Evolutionary conservation across 2,113 vertebrate genomes (phyloP).

Genomic region (Microcebus ravelobensis): DNA sequence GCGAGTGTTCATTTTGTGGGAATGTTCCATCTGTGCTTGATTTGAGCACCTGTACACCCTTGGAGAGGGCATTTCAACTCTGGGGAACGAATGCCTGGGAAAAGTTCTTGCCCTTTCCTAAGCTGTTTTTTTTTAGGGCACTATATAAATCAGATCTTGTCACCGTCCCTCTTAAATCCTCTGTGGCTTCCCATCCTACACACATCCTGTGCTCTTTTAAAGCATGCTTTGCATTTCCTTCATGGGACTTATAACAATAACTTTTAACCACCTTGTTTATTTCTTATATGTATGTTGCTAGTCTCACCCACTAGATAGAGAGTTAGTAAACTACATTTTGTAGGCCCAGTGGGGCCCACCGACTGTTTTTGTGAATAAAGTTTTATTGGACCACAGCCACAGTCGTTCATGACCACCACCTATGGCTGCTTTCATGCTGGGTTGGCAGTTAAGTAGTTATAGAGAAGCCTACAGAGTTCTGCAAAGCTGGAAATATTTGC

Average conservation of each 20-base stretch:
- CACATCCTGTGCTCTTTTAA: neutral
- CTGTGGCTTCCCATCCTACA: rapidly evolving
- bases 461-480: neutral
- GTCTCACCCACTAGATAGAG: neutral
- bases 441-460: neutral
- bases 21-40: neutral
- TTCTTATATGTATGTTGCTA: neutral
- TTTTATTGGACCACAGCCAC: neutral
- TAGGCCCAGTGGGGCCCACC: neutral
- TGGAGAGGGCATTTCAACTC: neutral
- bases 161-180: rapidly evolving
- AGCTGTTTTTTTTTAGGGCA: neutral
- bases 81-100: neutral
- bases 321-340: neutral
- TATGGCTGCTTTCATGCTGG: neutral
- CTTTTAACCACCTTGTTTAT: neutral
- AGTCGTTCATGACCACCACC: neutral
- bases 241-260: neutral
- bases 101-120: neutral
- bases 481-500: neutral
- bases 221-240: neutral
- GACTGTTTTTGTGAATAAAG: neutral
- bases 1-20: neutral
- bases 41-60: neutral
- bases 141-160: neutral